Base-by-base conservation (phyloP, 2,113 vertebrate species). In the Caranx melampygus region DNA sequence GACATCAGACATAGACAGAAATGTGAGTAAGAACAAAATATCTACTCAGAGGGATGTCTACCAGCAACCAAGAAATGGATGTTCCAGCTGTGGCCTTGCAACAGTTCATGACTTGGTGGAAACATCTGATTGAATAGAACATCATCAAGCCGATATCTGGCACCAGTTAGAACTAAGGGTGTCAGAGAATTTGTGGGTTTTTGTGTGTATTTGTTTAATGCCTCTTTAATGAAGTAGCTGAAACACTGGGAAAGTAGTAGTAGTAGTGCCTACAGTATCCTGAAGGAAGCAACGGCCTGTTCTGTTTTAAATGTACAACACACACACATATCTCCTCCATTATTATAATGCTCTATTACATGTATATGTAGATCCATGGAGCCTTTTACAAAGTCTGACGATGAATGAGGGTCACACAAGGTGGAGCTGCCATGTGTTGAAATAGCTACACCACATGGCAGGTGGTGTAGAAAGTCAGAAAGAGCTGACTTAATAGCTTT, bases 1-100 rank as follows among this genome's bases (percentile, higher is more conserved):
- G 61, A 79, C 70, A 40, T 77, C 37, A 70, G 31, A 51, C 62
- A 62, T 49, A 20, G 15, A 12, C 14, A 44, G 11, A 54, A 31
- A 65, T 60, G 37, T 52, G 59, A 5, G 64, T 60, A 21, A 65
- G 13, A 45, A 6, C 9, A 31, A 8, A 34, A 18, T 49, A 75
- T 75, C 45, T 64, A 40, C 34, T 34, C 20, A 3, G 7, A 44
- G 4, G n/a, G 7, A 54, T 3, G 42, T n/a, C 2, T 5, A 31
- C 47, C 7, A 57, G 64, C 44, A 40, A 49, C 20, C 20, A 67
- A 72, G n/a, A 21, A 35, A 21, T 20, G 26, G 12, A 26, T 26
- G 26, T 26, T 26, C 4, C 40, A 7, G 34, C 45, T 49, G 45
- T 18, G 1, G 35, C 21, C 2, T 0, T 13, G 5, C 51, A 44